A percentile compares a stretch with the other conserved stretches of the same genome.
These are phyloP conservation scores for Caenorhabditis imperialis DNA, from an alignment of 2,888 invertebrate genomes.

Conservation along the genomic window DNA sequence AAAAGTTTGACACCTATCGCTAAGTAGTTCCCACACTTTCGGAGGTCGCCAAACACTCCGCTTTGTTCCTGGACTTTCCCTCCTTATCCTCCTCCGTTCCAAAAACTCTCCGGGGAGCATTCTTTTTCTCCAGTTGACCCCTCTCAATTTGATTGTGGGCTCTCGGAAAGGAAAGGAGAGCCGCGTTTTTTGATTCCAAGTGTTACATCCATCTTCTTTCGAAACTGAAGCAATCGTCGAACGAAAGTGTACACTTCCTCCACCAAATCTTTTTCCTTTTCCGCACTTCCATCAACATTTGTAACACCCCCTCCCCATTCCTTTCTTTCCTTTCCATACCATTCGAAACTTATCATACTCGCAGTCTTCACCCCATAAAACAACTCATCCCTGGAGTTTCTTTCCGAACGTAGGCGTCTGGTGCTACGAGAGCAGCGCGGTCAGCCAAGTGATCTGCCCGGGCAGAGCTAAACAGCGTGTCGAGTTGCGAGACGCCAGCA, in stretches of 20 bases:
- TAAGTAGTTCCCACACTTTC: slow-evolving; percentile 49
- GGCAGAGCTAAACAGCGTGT: slow-evolving; percentile 47
- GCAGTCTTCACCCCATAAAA: too few relatives aligned
- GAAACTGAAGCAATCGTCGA: slow-evolving; percentile 33
- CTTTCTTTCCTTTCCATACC: too few relatives aligned
- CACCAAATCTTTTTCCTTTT: slow-evolving; percentile 2
- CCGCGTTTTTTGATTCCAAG: slow-evolving; percentile 39
- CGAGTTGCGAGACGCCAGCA: slow-evolving; percentile 26
- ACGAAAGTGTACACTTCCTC: slow-evolving; percentile 28
- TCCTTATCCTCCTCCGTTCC: slow-evolving; percentile 3
- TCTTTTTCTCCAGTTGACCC: neutral
- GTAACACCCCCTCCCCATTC: too few relatives aligned
- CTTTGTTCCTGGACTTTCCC: slow-evolving; percentile 11
- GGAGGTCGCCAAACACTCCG: slow-evolving; percentile 30
- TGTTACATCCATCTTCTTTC: slow-evolving; percentile 42
- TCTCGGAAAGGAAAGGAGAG: neutral
- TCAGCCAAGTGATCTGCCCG: slow-evolving; percentile 35
- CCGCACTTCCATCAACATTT: too few relatives aligned
- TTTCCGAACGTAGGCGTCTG: slow-evolving; percentile 44
- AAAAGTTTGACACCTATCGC: slow-evolving; percentile 37
- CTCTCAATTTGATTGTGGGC: neutral
- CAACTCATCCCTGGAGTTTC: too few relatives aligned
- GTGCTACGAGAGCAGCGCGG: slow-evolving; percentile 24
- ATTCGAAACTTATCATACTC: too few relatives aligned
- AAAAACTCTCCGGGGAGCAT: neutral